phyloP scores from a whole-genome alignment of 2,888 invertebrate genomes.

The Mesopsocus fuscifrons region DNA sequence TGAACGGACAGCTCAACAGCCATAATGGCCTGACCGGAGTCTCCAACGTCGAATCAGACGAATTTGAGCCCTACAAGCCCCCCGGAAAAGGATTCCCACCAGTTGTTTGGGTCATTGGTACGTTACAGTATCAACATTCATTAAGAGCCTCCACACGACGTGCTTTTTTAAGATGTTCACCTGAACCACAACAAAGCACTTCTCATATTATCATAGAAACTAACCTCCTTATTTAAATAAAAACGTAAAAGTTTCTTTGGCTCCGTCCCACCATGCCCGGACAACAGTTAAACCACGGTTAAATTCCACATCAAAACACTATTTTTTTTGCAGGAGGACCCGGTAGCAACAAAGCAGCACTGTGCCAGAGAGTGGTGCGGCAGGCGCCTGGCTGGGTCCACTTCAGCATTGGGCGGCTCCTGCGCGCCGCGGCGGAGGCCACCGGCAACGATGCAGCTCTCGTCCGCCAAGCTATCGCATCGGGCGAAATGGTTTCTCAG shows the following conservation, averaged over 20 bases:
- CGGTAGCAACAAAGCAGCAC: slow-evolving; percentile 70
- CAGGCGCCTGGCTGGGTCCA: slow-evolving; percentile 56
- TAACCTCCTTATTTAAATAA: too few relatives aligned
- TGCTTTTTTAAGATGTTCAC: too few relatives aligned
- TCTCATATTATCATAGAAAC: too few relatives aligned
- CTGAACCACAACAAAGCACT: too few relatives aligned
- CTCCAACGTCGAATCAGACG: slow-evolving; percentile 13
- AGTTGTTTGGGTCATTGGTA: slow-evolving; percentile 31
- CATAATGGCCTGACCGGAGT: neutral
- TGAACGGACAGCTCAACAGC: neutral
- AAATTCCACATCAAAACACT: too few relatives aligned
- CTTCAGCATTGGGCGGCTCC: slow-evolving; percentile 56
- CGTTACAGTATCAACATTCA: too few relatives aligned
- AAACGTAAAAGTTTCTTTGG: too few relatives aligned
- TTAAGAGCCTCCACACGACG: too few relatives aligned
- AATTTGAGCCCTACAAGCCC: slow-evolving; percentile 17
- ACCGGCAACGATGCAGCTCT: slow-evolving; percentile 35
- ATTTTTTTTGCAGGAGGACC: slow-evolving; percentile 82
- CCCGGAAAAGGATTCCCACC: slow-evolving; percentile 24
- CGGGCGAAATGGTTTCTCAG: slow-evolving; percentile 59
- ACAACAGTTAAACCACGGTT: too few relatives aligned
- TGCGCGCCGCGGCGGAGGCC: slow-evolving; percentile 51
- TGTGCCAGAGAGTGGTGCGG: slow-evolving; percentile 52
- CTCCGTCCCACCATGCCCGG: too few relatives aligned
- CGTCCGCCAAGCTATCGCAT: slow-evolving; percentile 47